Percentiles rank a stretch among this genome's conserved stretches.
Conservation (phyloP, 2,113 vertebrate genomes). For the Serinus canaria region DNA sequence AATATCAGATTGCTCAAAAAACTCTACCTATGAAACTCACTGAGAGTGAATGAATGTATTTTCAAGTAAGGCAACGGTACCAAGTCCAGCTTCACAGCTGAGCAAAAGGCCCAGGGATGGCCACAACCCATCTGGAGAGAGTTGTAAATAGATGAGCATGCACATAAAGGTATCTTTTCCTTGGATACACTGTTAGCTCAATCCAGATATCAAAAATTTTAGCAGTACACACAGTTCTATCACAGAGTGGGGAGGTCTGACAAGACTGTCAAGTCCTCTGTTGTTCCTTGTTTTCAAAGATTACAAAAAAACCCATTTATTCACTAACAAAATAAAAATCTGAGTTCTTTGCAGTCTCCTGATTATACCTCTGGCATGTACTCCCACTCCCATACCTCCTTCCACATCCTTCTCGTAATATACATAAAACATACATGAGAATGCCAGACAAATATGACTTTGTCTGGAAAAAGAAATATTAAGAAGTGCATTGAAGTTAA, state of each 20-base stretch:
- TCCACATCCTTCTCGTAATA: neutral
- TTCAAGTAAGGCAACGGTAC: neutral
- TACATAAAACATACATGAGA: neutral
- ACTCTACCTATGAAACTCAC: neutral
- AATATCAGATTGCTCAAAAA: neutral
- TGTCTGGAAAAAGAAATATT: neutral
- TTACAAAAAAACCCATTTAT: neutral
- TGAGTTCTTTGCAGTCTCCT: neutral
- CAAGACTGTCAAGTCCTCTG: neutral
- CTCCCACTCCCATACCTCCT: neutral
- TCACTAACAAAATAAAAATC: neutral
- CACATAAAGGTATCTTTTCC: neutral
- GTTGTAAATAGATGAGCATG: fast-evolving
- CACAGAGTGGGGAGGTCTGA: neutral
- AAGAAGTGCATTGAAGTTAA: neutral
- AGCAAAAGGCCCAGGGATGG: neutral
- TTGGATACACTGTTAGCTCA: neutral
- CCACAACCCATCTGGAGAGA: neutral
- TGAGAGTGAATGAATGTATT: neutral
- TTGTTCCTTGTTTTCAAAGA: neutral
- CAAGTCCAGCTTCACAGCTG: neutral
- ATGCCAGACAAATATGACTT: neutral
- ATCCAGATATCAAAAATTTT: neutral
- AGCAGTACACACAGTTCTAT: neutral
- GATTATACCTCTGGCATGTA: neutral